phyloP scores from a whole-genome alignment of 2,113 vertebrate species.

The Edolisoma coerulescens region DNA sequence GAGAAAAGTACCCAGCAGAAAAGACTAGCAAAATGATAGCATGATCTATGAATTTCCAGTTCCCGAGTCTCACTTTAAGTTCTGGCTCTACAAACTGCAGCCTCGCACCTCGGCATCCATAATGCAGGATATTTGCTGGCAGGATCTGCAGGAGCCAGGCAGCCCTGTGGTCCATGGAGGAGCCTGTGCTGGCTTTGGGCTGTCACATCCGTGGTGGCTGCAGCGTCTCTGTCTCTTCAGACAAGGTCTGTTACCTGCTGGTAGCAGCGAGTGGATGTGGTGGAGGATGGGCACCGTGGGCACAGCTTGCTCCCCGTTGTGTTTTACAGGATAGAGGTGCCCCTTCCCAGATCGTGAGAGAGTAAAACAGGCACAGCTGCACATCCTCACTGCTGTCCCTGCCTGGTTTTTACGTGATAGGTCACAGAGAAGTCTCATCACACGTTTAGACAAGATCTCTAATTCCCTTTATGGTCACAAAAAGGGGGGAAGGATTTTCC shows the following conservation, averaged over 20 bases:
- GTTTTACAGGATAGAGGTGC: background rate
- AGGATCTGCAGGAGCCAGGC: background rate
- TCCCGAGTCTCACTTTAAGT: background rate
- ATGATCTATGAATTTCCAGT: background rate
- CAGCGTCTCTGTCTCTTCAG: background rate
- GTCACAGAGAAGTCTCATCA: background rate
- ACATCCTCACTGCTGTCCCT: background rate
- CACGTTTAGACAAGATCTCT: background rate
- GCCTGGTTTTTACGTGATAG: background rate
- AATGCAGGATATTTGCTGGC: background rate
- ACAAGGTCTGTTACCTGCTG: background rate
- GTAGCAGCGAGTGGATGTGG: too few species aligned
- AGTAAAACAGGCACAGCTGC: background rate
- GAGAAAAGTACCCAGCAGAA: background rate
- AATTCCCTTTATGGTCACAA: background rate
- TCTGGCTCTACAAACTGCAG: background rate
- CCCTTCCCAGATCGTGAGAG: fast-evolving
- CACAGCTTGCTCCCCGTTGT: background rate
- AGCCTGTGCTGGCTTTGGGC: background rate
- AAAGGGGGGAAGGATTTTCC: background rate
- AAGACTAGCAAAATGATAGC: background rate
- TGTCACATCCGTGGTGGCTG: background rate
- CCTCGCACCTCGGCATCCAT: fast-evolving
- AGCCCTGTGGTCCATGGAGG: background rate
- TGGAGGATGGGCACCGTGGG: fast-evolving